These are phyloP conservation scores for Oithona nana DNA, from an alignment of 2,888 invertebrate species.

Conservation along the genomic window DNA sequence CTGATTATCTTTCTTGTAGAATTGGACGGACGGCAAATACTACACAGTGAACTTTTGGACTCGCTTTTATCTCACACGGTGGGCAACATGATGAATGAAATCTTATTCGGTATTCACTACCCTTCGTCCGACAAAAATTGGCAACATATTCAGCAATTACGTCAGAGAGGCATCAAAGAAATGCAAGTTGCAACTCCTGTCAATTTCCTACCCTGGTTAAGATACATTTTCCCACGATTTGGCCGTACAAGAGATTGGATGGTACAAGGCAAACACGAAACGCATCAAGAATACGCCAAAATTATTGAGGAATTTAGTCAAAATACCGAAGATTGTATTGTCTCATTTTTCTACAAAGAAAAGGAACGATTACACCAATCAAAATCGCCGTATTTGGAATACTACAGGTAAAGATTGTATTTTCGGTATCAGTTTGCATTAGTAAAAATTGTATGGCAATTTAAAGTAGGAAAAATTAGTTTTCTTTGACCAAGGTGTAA, in stretches of 20 bases:
- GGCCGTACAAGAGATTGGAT: constrained; percentile 43
- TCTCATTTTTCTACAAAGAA: not conserved
- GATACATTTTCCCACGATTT: constrained; percentile 43
- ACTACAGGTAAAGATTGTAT: not conserved
- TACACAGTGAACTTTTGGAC: constrained; percentile 7
- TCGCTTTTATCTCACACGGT: constrained; percentile 40
- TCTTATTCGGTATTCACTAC: constrained; percentile 57
- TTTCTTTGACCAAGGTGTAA: constrained; percentile 6
- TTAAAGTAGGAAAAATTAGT: not conserved
- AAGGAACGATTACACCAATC: not conserved
- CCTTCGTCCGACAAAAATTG: constrained; percentile 42
- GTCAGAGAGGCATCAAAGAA: constrained; percentile 62
- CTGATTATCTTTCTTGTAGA: too few species aligned
- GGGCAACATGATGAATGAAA: constrained; percentile 52
- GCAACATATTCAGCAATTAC: constrained; percentile 51
- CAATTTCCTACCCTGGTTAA: constrained; percentile 60
- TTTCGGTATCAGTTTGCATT: too few species aligned
- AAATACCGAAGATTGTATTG: not conserved
- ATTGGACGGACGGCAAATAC: not conserved
- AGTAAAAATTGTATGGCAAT: too few species aligned
- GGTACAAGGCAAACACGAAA: constrained; percentile 41
- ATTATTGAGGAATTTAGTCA: constrained; percentile 33
- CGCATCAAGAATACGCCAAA: constrained; percentile 48
- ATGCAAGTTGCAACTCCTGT: constrained; percentile 62
- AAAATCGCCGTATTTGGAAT: not conserved